Conservation (phyloP, 2,113 vertebrate species). For the Vulpes ferrilata region DNA sequence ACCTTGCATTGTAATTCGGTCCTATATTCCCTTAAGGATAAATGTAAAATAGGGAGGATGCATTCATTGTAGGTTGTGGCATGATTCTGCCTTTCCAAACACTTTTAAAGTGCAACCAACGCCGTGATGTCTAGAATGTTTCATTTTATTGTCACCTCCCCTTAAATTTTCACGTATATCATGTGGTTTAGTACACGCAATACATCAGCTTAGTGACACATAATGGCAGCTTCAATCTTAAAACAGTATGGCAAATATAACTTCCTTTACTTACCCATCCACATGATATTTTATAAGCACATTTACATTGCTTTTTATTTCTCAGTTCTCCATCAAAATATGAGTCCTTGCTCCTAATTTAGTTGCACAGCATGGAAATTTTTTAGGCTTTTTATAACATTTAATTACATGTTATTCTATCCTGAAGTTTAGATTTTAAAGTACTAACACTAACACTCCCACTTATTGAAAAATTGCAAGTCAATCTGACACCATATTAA, state of each 20-base stretch:
- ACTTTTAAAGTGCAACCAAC: not conserved
- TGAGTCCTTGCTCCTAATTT: not conserved
- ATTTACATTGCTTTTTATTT: not conserved
- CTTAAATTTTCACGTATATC: not conserved
- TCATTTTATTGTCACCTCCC: not conserved
- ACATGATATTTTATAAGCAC: not conserved
- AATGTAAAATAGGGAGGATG: not conserved
- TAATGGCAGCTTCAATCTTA: not conserved
- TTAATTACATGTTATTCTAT: not conserved
- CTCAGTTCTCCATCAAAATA: not conserved
- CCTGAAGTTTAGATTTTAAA: constrained; percentile 13
- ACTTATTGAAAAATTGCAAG: not conserved
- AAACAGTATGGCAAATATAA: not conserved
- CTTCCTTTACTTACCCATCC: not conserved
- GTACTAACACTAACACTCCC: not conserved
- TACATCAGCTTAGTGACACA: not conserved
- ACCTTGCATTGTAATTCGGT: not conserved
- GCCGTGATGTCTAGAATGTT: not conserved
- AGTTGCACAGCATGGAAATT: not conserved
- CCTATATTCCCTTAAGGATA: not conserved
- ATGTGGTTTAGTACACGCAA: not conserved
- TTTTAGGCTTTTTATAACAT: not conserved
- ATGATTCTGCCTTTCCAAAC: not conserved
- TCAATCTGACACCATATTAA: not conserved
- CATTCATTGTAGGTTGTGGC: not conserved